These are phyloP conservation scores for Dilophus febrilis DNA, from an alignment of 2,888 invertebrate genomes.

Conservation along the genomic window DNA sequence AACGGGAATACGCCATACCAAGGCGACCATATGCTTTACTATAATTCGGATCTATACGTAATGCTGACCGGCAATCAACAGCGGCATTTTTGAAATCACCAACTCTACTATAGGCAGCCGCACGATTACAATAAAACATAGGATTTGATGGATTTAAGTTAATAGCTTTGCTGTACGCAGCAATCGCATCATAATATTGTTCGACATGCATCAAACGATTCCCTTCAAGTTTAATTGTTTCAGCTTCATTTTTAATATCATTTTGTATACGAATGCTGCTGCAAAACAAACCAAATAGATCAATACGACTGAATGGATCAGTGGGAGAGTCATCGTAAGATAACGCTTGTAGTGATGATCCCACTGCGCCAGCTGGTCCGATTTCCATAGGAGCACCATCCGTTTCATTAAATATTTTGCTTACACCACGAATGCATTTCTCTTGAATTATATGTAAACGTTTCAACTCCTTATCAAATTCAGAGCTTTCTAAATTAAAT, in stretches of 20 bases:
- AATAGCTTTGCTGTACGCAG: constrained; percentile 69
- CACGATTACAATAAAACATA: constrained; percentile 93
- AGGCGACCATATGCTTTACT: constrained; percentile 90
- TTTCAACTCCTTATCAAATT: too few relatives aligned
- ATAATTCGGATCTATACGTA: constrained; percentile 78
- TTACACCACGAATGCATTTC: too few relatives aligned
- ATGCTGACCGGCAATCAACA: constrained; percentile 76
- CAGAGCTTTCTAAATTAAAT: too few relatives aligned
- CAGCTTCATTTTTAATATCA: constrained; percentile 57
- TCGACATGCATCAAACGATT: constrained; percentile 77
- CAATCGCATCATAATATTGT: constrained; percentile 62
- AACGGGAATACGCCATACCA: constrained; percentile 70
- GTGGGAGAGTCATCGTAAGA: background rate
- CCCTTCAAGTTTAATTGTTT: constrained; percentile 73
- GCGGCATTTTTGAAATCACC: constrained; percentile 71
- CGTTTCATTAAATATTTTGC: too few relatives aligned
- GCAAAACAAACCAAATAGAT: constrained; percentile 32
- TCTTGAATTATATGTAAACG: too few relatives aligned
- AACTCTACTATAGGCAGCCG: constrained; percentile 85
- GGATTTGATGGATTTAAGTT: constrained; percentile 74
- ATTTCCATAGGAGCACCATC: too few relatives aligned
- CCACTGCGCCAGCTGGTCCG: too few relatives aligned
- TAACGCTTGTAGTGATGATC: too few relatives aligned
- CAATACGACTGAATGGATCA: constrained; percentile 20
- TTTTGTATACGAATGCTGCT: too few relatives aligned